Evolutionary conservation across 37 sponge, comb jelly and placozoan genomes (phyloP).

Genomic region (Theonella swinhoei): DNA sequence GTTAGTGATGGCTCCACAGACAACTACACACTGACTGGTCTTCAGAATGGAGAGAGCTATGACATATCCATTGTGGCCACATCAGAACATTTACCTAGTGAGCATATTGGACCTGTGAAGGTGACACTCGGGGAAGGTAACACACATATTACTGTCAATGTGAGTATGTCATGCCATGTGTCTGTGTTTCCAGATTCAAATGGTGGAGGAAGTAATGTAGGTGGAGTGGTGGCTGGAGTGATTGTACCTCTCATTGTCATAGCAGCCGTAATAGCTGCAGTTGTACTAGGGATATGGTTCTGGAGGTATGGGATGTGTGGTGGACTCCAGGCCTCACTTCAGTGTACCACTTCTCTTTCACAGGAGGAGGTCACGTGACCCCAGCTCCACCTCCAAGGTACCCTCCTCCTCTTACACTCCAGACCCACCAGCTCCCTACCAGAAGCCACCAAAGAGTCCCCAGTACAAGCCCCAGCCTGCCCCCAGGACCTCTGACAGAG

Average conservation of each 20-base stretch:
- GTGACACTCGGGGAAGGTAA: no score
- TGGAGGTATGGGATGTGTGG: neutral
- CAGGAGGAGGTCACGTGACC: neutral
- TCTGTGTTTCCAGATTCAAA: no score
- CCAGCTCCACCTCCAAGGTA: no score
- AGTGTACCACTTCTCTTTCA: neutral
- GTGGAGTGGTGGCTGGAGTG: conserved; percentile 8
- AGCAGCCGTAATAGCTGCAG: neutral
- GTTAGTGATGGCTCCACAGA: no score
- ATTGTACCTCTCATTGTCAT: neutral
- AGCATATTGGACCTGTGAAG: no score
- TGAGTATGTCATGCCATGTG: no score
- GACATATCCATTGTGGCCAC: no score
- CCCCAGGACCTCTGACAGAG: neutral
- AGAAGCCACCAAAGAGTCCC: neutral
- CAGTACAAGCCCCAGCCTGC: neutral
- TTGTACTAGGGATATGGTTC: neutral
- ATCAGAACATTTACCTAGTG: no score
- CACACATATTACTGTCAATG: no score
- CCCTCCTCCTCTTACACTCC: no score
- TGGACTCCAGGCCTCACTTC: neutral
- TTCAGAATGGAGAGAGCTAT: no score
- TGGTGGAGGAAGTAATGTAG: neutral
- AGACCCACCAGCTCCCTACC: neutral
- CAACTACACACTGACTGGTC: no score